A percentile compares a stretch with the other conserved stretches of the same genome.
These are phyloP conservation scores for Ammodytes marinus DNA, from an alignment of 2,113 vertebrate species.

Conservation along the genomic window DNA sequence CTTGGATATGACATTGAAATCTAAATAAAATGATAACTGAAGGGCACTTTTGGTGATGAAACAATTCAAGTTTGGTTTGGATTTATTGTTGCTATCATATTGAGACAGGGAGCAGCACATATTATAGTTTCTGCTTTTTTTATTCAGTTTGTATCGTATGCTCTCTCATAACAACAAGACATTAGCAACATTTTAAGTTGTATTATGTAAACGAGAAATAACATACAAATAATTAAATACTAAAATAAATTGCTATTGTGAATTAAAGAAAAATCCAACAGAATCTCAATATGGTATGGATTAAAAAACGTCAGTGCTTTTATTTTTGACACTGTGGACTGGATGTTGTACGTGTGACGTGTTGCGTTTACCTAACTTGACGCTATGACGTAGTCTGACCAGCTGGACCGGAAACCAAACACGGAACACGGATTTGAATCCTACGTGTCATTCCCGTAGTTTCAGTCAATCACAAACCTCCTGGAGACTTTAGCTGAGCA, in stretches of 20 bases:
- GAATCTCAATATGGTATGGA: neutral
- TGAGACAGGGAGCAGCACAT: no score
- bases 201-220: no score
- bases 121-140: no score
- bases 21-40: neutral
- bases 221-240: no score
- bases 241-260: no score
- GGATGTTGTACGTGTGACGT: neutral
- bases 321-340: conserved; percentile 17
- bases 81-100: neutral
- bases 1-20: neutral
- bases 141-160: neutral
- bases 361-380: neutral
- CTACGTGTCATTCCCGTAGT: conserved; percentile 75
- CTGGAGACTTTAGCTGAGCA: neutral
- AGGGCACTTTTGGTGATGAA: no score
- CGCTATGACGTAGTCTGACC: no score
- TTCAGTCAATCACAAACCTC: conserved; percentile 15
- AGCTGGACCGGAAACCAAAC: conserved; percentile 64
- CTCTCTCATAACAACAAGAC: no score
- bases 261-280: no score
- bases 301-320: neutral
- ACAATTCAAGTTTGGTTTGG: neutral
- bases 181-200: no score
- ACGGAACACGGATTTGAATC: conserved; percentile 49